Evolutionary conservation across 2,113 vertebrate species (phyloP), one percentile per base, ranked within the genome.

Genomic region (Chionis minor): DNA sequence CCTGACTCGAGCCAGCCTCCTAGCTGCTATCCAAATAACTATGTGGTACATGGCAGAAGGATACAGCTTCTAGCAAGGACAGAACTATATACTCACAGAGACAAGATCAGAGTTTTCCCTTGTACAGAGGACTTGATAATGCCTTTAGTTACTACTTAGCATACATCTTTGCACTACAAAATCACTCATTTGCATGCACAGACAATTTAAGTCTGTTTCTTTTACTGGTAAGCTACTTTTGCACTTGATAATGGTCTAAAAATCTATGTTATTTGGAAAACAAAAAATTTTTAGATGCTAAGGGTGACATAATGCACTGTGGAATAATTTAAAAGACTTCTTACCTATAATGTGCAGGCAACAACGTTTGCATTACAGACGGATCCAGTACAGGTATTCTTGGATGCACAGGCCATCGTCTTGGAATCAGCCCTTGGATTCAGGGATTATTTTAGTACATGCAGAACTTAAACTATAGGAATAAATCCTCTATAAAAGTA

Each of bases 31-130:
- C 42, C 23, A n/a, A 67, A 44, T 19, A 73, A 14, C 27, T 42
- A 3, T 9, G 6, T 0, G 1, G 16, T 38, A 8, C 28, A 7
- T 2, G 51, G 42, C 12, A 70, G 55, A 62, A 81, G 35, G 14
- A 42, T 13, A 30, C 6, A 62, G 33, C 35, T 86, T 28, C 69
- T 62, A 73, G 33, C 20, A 94, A 83, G 72, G 55, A 73, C 61
- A 73, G 74, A 62, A 22, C n/a, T 84, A 15, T 0, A 2, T 1
- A 49, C 1, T 6, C 33, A 40, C 19, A 40, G 17, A 70, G 20
- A 47, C 67, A 80, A 80, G 4, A 78, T 9, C 6, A 35, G 55
- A 26, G 6, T 54, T 79, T 54, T 71, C 21, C 20, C 32, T 74
- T 71, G 11, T 32, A n/a, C 30, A n/a, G 40, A 73, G 69, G 58